A percentile compares a stretch with the other conserved stretches of the same genome.
Conservation (phyloP, 1,140 invertebrate genomes). For the Drosophila repletoides region DNA sequence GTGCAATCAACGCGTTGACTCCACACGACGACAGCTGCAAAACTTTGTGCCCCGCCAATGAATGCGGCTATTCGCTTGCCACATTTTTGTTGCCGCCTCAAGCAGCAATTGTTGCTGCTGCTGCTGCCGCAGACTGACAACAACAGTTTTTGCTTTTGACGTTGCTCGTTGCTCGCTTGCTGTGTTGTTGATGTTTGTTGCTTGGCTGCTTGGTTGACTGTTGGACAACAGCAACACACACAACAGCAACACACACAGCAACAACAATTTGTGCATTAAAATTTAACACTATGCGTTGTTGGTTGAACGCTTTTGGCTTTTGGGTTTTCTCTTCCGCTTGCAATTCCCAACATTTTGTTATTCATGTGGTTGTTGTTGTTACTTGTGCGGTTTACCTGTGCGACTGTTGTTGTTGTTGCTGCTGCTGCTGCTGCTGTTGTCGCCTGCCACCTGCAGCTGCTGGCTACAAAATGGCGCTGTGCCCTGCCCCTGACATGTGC, state of each 20-base stretch:
- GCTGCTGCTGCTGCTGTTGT: slow-evolving; percentile 43
- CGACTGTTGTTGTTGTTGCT: neutral
- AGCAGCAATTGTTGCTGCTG: slow-evolving; percentile 46
- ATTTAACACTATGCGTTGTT: slow-evolving; percentile 67
- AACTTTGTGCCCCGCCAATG: slow-evolving; percentile 70
- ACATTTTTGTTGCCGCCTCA: slow-evolving; percentile 21
- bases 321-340: slow-evolving; percentile 36
- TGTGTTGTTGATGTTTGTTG: slow-evolving; percentile 48
- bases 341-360: slow-evolving; percentile 14
- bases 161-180: slow-evolving; percentile 25
- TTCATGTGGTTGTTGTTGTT: slow-evolving; percentile 19
- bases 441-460: slow-evolving; percentile 72
- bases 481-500: slow-evolving; percentile 43
- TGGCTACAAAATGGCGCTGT: slow-evolving; percentile 70
- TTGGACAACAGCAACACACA: slow-evolving; percentile 32
- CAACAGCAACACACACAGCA: slow-evolving; percentile 37
- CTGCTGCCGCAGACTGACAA: slow-evolving; percentile 55
- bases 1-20: slow-evolving; percentile 69
- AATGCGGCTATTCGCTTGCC: slow-evolving; percentile 32
- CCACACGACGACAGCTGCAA: slow-evolving; percentile 75
- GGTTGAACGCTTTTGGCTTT: slow-evolving; percentile 68
- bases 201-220: slow-evolving; percentile 63
- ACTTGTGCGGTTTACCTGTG: slow-evolving; percentile 30
- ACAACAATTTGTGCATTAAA: slow-evolving; percentile 71
- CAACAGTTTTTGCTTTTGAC: slow-evolving; percentile 61